Base-by-base conservation (phyloP, 2,888 invertebrate genomes). In the Drosophila algonquin region DNA sequence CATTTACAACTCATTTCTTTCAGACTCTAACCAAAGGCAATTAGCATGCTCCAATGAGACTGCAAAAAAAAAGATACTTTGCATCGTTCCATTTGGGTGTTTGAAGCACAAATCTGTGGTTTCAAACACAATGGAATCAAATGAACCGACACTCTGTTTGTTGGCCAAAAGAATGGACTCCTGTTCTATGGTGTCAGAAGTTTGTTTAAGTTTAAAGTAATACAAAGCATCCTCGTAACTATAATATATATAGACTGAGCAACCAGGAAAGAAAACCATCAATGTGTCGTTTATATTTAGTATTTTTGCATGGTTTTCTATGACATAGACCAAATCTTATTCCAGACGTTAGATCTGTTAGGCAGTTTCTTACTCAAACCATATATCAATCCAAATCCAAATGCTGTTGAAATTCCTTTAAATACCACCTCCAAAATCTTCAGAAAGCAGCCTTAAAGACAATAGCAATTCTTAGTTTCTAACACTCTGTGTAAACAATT, bases 1-100 rank as follows among this genome's bases (percentile, higher is more conserved):
- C 85, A 86, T 86, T 87, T 86, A 87, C 85, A 86, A 86, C 87
- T 87, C 82, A 87, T 85, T 85, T 85, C 63, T 85, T 85, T 67
- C 46, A 75, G 82, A 77, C 79, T 77, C 73, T 79, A 72, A 64
- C 71, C 75, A 77, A 79, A 82, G 75, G 79, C 73, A 85, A 85
- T 87, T 85, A 81, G 54, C 79, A 85, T 87, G 85, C 80, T 60
- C 50, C 50, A 59, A 85, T 85, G 85, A 85, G 61, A 14, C 47
- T 52, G 80, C 85, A 73, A 57, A 69, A 73, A 63, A 61, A 61
- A 63, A 63, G 2, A 51, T 12, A 9, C 30, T 35, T 40, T 50
- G 18, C 51, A 12, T 12, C 1, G 16, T 12, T 47, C 27, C 64
- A 52, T 63, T 64, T 51, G 48, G 40, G 40, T 75, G 86, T 82